These are phyloP conservation scores for Euphydryas editha DNA, from an alignment of 2,888 invertebrate genomes.

Conservation along the genomic window DNA sequence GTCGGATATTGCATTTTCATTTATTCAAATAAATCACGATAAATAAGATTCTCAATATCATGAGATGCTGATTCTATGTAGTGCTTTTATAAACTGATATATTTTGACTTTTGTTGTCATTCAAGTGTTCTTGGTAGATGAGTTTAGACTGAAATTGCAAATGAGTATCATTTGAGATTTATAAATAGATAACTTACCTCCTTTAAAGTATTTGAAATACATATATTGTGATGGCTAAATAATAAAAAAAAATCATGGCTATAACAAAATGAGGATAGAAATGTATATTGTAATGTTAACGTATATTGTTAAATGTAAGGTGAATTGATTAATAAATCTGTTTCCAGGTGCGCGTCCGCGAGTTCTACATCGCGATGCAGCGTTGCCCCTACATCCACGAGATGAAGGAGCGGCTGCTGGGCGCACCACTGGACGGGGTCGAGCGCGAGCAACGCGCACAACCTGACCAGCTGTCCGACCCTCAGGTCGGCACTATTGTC, in stretches of 20 bases:
- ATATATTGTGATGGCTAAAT: no score
- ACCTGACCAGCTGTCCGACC: constrained; percentile 70
- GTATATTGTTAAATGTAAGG: no score
- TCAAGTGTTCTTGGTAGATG: background rate
- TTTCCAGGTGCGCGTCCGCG: constrained; percentile 78
- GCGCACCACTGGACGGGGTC: constrained; percentile 86
- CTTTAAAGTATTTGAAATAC: no score
- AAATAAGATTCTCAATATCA: background rate
- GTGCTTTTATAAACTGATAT: background rate
- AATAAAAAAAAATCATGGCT: no score
- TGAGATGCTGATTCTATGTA: background rate
- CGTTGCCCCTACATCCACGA: constrained; percentile 96
- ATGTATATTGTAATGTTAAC: no score
- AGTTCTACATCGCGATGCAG: constrained; percentile 88
- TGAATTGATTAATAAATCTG: constrained; percentile 6
- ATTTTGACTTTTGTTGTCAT: background rate
- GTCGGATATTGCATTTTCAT: constrained; percentile 27
- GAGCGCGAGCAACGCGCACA: constrained; percentile 58
- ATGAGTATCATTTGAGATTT: no score
- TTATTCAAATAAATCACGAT: constrained; percentile 17
- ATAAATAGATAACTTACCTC: no score
- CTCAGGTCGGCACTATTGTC: constrained; percentile 94
- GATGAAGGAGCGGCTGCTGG: constrained; percentile 95
- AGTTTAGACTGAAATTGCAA: background rate
- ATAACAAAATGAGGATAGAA: no score